Conservation (phyloP, 1,140 invertebrate genomes). For the Ceratoteleas bidentatus region DNA sequence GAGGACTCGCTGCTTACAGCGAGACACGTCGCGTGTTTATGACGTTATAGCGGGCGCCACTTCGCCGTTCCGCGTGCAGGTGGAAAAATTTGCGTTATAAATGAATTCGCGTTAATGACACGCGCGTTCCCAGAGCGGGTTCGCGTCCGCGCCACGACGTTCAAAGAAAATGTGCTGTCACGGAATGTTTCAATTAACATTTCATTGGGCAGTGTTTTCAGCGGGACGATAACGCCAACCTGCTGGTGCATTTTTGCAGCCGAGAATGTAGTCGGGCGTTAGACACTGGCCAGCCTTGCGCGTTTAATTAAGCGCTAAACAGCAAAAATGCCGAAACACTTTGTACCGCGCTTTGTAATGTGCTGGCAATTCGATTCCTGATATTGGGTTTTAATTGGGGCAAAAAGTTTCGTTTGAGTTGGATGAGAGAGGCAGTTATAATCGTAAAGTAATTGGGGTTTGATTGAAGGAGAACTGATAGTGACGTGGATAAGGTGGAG, state of each 20-base stretch:
- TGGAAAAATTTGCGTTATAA: slow-evolving; percentile 13
- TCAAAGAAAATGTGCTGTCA: not conserved
- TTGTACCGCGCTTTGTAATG: not conserved
- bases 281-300: not conserved
- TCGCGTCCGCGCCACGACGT: not conserved
- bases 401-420: slow-evolving; percentile 5
- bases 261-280: not conserved
- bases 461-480: too few relatives aligned
- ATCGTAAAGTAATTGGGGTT: too few relatives aligned
- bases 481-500: too few relatives aligned
- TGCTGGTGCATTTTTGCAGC: not conserved
- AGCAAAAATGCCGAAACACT: slow-evolving; percentile 4
- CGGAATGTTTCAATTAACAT: slow-evolving; percentile 32
- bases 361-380: not conserved
- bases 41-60: slow-evolving; percentile 27
- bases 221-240: not conserved
- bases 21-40: slow-evolving; percentile 53
- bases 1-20: slow-evolving; percentile 46
- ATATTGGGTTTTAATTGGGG: slow-evolving; percentile 16
- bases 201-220: slow-evolving; percentile 6
- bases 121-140: not conserved
- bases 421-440: not conserved
- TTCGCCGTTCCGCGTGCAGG: slow-evolving; percentile 15
- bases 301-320: slow-evolving; percentile 14
- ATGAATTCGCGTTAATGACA: slow-evolving; percentile 43